phyloP scores from a whole-genome alignment of 2,888 invertebrate species.

The Cantharis rustica region DNA sequence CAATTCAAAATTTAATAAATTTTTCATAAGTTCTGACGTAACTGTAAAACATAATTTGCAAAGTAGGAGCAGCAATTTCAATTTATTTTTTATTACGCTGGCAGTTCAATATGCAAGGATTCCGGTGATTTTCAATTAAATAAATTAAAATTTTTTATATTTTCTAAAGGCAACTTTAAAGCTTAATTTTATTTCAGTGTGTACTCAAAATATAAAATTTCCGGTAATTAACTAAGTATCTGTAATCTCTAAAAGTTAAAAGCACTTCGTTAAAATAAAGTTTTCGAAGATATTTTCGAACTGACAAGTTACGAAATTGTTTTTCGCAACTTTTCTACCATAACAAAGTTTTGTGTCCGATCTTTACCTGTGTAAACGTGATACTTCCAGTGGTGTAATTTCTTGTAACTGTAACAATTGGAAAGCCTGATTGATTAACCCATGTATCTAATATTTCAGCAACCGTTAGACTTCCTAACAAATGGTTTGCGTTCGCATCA shows the following conservation, averaged over 20 bases:
- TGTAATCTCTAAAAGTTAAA: not conserved
- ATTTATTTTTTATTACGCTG: not conserved
- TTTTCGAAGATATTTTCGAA: not conserved
- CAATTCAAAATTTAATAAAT: not conserved
- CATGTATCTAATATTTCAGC: conserved; percentile 8
- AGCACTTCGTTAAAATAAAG: not conserved
- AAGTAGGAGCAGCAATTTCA: not conserved
- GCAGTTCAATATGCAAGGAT: not conserved
- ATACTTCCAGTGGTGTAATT: conserved; percentile 5
- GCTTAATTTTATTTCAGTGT: not conserved
- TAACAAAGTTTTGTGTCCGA: not conserved
- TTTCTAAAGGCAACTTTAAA: not conserved
- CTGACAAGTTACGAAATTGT: not conserved
- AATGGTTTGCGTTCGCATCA: not conserved
- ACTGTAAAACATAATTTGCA: not conserved
- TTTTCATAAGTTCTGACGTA: not conserved
- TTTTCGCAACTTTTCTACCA: not conserved
- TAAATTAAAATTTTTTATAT: not conserved
- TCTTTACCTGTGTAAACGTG: conserved; percentile 7
- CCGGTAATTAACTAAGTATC: not conserved
- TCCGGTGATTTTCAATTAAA: not conserved
- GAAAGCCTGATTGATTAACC: conserved; percentile 21
- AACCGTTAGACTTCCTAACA: not conserved
- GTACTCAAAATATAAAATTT: not conserved
- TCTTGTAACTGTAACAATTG: conserved; percentile 20